These are phyloP conservation scores for Leptobrachium leishanense DNA, from an alignment of 2,113 vertebrate genomes.

Conservation along the genomic window DNA sequence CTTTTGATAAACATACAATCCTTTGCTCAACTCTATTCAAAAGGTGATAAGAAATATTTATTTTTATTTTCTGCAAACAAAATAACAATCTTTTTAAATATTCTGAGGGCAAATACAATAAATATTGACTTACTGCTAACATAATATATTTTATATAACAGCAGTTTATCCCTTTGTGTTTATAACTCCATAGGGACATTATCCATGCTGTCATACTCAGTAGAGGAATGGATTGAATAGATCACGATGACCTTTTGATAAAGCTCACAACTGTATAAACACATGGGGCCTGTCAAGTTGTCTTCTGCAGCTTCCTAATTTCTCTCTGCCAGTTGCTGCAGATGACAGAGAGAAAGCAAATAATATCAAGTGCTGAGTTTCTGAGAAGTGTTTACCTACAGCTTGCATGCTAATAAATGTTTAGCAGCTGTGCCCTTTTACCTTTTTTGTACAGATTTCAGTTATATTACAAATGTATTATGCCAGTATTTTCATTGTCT, in stretches of 20 bases:
- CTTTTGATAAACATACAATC: no score
- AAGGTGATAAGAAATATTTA: no score
- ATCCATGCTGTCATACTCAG: neutral
- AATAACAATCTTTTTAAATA: no score
- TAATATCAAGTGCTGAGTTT: neutral
- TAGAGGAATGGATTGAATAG: neutral
- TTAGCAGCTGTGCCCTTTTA: no score
- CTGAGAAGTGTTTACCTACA: no score
- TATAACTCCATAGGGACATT: neutral
- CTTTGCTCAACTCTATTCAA: no score
- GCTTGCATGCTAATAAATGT: no score
- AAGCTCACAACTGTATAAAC: conserved; percentile 11
- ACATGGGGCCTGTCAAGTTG: conserved; percentile 16
- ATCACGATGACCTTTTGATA: conserved; percentile 18
- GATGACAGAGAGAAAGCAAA: neutral
- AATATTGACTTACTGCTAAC: neutral
- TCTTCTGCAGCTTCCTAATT: conserved; percentile 16
- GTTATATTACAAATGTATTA: no score
- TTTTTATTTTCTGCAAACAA: no score
- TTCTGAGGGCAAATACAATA: neutral
- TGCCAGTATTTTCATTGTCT: no score
- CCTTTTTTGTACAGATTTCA: no score
- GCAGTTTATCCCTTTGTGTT: neutral
- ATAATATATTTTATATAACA: neutral
- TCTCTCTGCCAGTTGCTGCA: neutral